Evolutionary conservation across 2,888 invertebrate genomes (phyloP).

Genomic region (Eulithis prunata): DNA sequence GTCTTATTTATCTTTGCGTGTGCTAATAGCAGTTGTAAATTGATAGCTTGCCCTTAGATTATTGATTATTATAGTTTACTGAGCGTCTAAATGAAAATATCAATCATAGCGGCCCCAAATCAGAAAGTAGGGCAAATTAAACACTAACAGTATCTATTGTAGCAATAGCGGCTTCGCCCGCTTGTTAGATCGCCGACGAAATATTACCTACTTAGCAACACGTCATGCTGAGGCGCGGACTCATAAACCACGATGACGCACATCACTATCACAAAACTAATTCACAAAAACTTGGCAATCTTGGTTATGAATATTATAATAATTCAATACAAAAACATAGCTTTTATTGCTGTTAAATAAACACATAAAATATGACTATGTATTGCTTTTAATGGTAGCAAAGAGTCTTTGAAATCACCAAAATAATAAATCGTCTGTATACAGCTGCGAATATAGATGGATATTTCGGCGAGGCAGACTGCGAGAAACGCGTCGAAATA

Average conservation of each 20-base stretch:
- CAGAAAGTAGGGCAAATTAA: constrained; percentile 39
- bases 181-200: constrained; percentile 27
- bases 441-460: constrained; percentile 1
- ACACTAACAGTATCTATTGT: constrained; percentile 28
- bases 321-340: not conserved
- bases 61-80: too few relatives aligned
- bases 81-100: not conserved
- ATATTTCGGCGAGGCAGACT: constrained; percentile 11
- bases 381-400: not conserved
- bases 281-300: not conserved
- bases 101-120: constrained; percentile 2
- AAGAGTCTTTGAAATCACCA: not conserved
- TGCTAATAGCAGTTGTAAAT: not conserved
- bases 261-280: constrained; percentile 22
- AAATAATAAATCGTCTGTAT: not conserved
- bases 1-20: not conserved
- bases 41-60: not conserved
- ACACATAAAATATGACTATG: not conserved
- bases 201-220: constrained; percentile 33
- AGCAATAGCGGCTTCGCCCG: constrained; percentile 21
- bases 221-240: constrained; percentile 34
- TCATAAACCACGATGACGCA: constrained; percentile 37
- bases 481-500: constrained; percentile 14
- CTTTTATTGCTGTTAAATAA: not conserved
- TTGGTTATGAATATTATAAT: not conserved